These are phyloP conservation scores for Tinamus major DNA, from an alignment of 2,797 vertebrate species.

Conservation along the genomic window DNA sequence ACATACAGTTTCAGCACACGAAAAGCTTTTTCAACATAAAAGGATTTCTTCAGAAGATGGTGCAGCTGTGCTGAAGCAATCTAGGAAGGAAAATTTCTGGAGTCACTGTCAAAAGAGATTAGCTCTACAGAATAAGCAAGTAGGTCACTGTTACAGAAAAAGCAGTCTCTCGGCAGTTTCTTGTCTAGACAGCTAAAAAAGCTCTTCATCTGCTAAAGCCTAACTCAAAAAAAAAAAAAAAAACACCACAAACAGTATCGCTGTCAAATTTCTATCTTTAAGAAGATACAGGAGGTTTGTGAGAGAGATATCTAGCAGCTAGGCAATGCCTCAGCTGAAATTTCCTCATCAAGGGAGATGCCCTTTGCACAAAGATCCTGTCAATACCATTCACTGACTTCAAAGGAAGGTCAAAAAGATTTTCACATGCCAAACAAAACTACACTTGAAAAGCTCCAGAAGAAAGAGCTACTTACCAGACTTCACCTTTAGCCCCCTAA, in stretches of 20 bases:
- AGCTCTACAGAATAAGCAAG: constrained; percentile 72
- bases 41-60: constrained; percentile 41
- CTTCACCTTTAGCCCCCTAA: too few species aligned
- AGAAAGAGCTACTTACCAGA: neutral
- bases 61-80: constrained; percentile 61
- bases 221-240: constrained; percentile 1
- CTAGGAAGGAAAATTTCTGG: constrained; percentile 70
- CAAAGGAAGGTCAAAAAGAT: constrained; percentile 34
- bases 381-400: constrained; percentile 18
- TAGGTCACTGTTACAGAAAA: constrained; percentile 79
- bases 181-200: constrained; percentile 72
- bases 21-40: constrained; percentile 33
- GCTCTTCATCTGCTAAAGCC: constrained; percentile 60
- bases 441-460: constrained; percentile 4
- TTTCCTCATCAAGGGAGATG: constrained; percentile 17
- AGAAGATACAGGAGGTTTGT: neutral
- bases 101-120: constrained; percentile 74
- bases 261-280: constrained; percentile 28
- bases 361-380: constrained; percentile 35
- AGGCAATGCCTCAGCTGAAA: constrained; percentile 6
- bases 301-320: constrained; percentile 29
- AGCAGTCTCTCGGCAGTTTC: constrained; percentile 44
- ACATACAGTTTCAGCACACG: neutral
- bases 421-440: constrained; percentile 41
- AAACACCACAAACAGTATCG: neutral